These are phyloP conservation scores for Pteruthius melanotis DNA, from an alignment of 2,113 vertebrate species.

Conservation along the genomic window DNA sequence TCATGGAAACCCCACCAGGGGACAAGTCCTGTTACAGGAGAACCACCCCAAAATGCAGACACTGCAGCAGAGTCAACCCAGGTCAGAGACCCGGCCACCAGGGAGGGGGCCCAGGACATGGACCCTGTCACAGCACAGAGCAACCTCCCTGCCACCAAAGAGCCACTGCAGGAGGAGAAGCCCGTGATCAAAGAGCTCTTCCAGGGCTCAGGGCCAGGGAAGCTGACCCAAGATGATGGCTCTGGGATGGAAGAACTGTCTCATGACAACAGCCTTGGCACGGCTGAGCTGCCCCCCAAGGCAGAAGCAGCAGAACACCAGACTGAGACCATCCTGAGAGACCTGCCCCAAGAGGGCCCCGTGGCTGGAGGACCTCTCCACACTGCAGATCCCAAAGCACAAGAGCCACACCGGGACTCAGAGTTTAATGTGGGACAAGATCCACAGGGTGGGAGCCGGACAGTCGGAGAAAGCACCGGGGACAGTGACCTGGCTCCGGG, in stretches of 20 bases:
- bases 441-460: background rate
- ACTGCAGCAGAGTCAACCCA: background rate
- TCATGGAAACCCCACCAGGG: background rate
- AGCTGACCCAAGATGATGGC: background rate
- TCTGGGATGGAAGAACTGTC: background rate
- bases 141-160: background rate
- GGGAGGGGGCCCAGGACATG: background rate
- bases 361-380: background rate
- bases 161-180: background rate
- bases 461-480: background rate
- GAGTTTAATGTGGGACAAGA: background rate
- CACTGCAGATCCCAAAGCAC: background rate
- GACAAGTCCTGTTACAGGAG: background rate
- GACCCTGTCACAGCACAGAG: background rate
- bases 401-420: background rate
- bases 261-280: background rate
- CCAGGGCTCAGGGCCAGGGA: background rate
- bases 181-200: background rate
- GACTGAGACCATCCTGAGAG: background rate
- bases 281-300: background rate
- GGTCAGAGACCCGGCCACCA: background rate
- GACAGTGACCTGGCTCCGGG: background rate
- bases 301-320: background rate
- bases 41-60: background rate
- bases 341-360: background rate